Evolutionary conservation across 23 tunicate species (phyloP), one percentile per base, ranked within the genome.

Genomic region (Styela clava): DNA sequence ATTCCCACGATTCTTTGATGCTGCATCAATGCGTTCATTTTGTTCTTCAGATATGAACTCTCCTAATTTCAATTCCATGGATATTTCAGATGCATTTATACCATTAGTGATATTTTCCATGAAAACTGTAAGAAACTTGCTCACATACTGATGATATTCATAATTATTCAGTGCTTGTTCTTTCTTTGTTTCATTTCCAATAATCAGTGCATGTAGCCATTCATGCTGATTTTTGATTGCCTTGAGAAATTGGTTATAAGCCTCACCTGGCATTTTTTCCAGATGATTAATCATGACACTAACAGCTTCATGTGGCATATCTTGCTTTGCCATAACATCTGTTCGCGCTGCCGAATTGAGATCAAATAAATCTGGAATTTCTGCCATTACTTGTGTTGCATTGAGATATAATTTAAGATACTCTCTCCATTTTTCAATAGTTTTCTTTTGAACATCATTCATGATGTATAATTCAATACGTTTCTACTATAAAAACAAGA

Each of bases 291-390:
- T 36, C 65, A 76, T 36, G 21, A 76, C 44, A 52, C 37, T 56
- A 22, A 76, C 64, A 33, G 65, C 81, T 44, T 44, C 81, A 76
- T 76, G 81, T 36, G 81, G 81, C 33, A 21, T 52, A 24, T 52
- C 65, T 18, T 44, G 31, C 52, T 76, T 76, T 7, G 81, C 81
- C 27, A 2, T 33, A 26, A 76, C 81, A 24, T 22, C 19, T 1
- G 26, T 44, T 20, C 65, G 27, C 22, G 30, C n/a, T 76, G 31
- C 24, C 18, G 44, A 52, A 0, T 52, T 24, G 3, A 76, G 64
- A 22, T 36, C 2, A 31, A 76, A 76, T 33, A 35, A 52, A 25
- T 76, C 81, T 52, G 2, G 67, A 25, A 76, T 22, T 1, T 52
- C 44, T 5, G 0, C 64, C 33, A 76, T 24, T 18, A 76, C 33